Base-by-base conservation (phyloP, 1,140 invertebrate species). In the Lordiphosa clarofinis region DNA sequence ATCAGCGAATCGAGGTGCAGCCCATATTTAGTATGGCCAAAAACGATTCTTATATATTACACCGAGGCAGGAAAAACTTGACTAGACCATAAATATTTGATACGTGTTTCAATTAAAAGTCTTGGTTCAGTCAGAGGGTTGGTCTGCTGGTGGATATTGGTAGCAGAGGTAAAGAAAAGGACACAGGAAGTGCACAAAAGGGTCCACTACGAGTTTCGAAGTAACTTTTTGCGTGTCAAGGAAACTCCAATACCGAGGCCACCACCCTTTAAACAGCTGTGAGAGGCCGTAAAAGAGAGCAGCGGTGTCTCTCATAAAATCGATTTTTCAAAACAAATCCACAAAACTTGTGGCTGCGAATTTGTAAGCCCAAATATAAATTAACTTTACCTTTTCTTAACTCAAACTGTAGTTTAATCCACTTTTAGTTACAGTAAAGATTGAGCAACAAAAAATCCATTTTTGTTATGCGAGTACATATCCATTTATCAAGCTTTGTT, bases 161-260 rank as follows among this genome's bases (percentile, higher is more conserved):
- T 1, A 8, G 28, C 28, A 31, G 28, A 7, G 28, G 28, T 31
- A 5, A 31, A 31, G 28, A 31, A 31, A 31, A 0, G 6, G 28
- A 31, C 24, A 19, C 28, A 31, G 7, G 28, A 31, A 31, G 7
- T 31, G 28, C 6, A 31, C 28, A 31, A 31, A 31, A 31, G 28
- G 28, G 50, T 43, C 56, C 52, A 42, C 55, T 24, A 24, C 4
- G 21, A 24, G 6, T 24, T 24, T 24, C 4, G 21, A 4, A 24
- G 6, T 24, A 24, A 46, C 56, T 64, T 57, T 44, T 79, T 69
- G 52, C 52, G 12, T 64, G 56, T 64, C 76, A 68, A 79, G 76
- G 61, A 64, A 64, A 64, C 21, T 39, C 31, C 24, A 38, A 37
- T 52, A 47, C 38, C 38, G 62, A 59, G 19, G 36, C 38, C 44